A percentile compares a stretch with the other conserved stretches of the same genome.
These are phyloP conservation scores for Cataglyphis livida DNA, from an alignment of 2,888 invertebrate species.

Conservation along the genomic window DNA sequence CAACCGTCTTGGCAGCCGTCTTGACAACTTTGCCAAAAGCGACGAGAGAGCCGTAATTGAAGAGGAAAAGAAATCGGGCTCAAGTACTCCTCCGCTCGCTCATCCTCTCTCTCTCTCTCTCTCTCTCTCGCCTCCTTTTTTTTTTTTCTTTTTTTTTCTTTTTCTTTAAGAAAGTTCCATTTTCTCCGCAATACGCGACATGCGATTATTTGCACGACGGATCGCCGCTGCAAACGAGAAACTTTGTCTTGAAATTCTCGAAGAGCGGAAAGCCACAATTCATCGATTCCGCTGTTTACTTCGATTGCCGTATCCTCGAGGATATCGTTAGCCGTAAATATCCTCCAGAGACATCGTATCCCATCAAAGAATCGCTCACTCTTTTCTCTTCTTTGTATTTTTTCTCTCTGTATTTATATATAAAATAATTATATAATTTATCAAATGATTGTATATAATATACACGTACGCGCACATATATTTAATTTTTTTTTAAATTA, in stretches of 20 bases:
- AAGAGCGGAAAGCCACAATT: slow-evolving; percentile 18
- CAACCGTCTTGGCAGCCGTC: slow-evolving; percentile 23
- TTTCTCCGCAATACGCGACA: not conserved
- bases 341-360: slow-evolving; percentile 14
- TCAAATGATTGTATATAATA: not conserved
- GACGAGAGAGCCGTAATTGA: slow-evolving; percentile 26
- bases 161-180: no score
- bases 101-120: no score
- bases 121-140: no score
- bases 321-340: slow-evolving; percentile 39
- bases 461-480: not conserved
- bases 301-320: slow-evolving; percentile 36
- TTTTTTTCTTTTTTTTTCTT: no score
- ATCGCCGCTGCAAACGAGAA: slow-evolving; percentile 23
- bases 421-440: not conserved
- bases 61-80: slow-evolving; percentile 5
- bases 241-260: slow-evolving; percentile 1
- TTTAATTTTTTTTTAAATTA: not conserved
- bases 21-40: slow-evolving; percentile 25
- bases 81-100: not conserved
- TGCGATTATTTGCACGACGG: slow-evolving; percentile 30
- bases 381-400: not conserved
- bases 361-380: not conserved
- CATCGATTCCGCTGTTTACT: slow-evolving; percentile 45
- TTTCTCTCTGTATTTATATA: not conserved